phyloP scores from a whole-genome alignment of 2,113 vertebrate genomes.

The Tyrannus savana region DNA sequence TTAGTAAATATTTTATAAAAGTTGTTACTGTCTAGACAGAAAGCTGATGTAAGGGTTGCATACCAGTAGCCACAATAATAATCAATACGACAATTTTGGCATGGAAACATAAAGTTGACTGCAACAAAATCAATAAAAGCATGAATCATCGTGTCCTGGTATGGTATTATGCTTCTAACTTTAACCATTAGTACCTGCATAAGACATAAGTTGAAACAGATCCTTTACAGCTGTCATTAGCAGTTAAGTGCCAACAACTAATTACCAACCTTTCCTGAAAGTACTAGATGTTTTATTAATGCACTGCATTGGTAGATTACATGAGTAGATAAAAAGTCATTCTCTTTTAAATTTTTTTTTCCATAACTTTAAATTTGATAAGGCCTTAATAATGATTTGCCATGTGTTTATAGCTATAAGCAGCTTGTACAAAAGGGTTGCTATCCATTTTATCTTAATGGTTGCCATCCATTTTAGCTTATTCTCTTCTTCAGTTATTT shows the following conservation, averaged over 20 bases:
- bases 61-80: slow-evolving; percentile 18
- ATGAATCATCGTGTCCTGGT: slow-evolving; percentile 32
- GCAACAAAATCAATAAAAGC: slow-evolving; percentile 40
- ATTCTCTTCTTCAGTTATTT: background rate
- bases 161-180: slow-evolving; percentile 32
- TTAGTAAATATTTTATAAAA: slow-evolving; percentile 46
- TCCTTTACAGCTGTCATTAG: background rate
- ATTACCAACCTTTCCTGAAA: slow-evolving; percentile 35
- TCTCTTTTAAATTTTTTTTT: background rate
- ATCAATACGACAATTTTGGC: slow-evolving; percentile 35
- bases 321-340: background rate
- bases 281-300: slow-evolving; percentile 39
- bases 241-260: slow-evolving; percentile 5
- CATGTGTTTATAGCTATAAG: background rate
- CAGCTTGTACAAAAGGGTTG: background rate
- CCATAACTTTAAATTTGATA: background rate
- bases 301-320: background rate
- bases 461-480: background rate
- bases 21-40: slow-evolving; percentile 42
- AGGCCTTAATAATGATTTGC: background rate
- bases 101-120: slow-evolving; percentile 9
- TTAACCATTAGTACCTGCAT: slow-evolving; percentile 38
- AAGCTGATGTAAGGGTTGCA: slow-evolving; percentile 5
- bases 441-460: background rate
- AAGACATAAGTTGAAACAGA: slow-evolving; percentile 39